Evolutionary conservation across 2,888 invertebrate genomes (phyloP), one percentile per base, ranked within the genome.

Genomic region (Netelia fuscicornis): DNA sequence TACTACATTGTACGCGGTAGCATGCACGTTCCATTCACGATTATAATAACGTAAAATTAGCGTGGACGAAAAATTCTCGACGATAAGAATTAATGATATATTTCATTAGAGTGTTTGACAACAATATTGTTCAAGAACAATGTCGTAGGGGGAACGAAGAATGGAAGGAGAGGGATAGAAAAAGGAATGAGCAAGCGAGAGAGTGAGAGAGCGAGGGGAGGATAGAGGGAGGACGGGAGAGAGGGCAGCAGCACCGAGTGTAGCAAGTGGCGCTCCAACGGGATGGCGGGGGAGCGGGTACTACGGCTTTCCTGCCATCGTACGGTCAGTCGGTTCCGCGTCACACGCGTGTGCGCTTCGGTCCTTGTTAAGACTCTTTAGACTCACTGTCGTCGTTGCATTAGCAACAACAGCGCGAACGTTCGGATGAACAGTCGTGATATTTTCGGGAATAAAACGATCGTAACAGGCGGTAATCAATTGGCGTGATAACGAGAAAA

Each of bases 281-380:
- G 81, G 70, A 67, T 13, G 56, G 56, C 20, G 64, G 44, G 58
- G 80, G 48, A 20, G 56, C 8, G 64, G 42, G 52, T 71, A 10
- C 20, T 58, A 58, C 20, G 20, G 54, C 56, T 65, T 17, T 52
- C n/a, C 54, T 79, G 74, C 75, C 71, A 48, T 37, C 60, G 74
- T 52, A 44, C 56, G 44, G 75, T 86, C 89, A 91, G 91, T 91
- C 86, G 88, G 87, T 87, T 86, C 87, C 91, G 90, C 91, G 91
- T 88, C 85, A 86, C 60, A 82, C 89, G 90, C 89, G 91, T 90
- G 90, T 90, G 88, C 82, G 85, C 86, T 80, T 89, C 81, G 82
- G 54, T 58, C 75, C 10, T 64, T 42, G 64, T 58, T 25, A 1
- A 13, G 11, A 8, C n/a, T 75, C 10, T 30, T 30, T 20, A 25